phyloP scores from a whole-genome alignment of 2,888 invertebrate genomes.

The Apotomis turbidana region DNA sequence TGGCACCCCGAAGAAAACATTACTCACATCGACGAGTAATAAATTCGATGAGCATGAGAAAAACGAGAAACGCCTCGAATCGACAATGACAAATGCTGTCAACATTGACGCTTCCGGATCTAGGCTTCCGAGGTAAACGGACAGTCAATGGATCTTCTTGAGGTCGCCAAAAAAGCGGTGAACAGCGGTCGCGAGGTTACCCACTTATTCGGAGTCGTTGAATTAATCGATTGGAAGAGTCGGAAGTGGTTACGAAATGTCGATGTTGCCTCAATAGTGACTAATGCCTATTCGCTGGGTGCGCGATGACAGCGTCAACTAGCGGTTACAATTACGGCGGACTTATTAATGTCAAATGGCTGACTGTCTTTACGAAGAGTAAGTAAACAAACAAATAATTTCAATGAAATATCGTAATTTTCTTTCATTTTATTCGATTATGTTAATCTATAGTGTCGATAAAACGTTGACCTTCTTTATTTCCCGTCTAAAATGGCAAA shows the following conservation, averaged over 20 bases:
- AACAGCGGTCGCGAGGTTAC: slow-evolving; percentile 38
- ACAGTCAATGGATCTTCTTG: slow-evolving; percentile 43
- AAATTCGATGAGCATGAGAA: slow-evolving; percentile 36
- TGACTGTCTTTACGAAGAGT: too few species aligned
- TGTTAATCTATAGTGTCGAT: too few species aligned
- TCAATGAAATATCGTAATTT: too few species aligned
- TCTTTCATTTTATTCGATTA: too few species aligned
- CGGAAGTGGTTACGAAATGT: slow-evolving; percentile 27
- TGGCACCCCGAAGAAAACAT: slow-evolving; percentile 12
- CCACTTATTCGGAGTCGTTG: slow-evolving; percentile 26
- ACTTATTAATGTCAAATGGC: too few species aligned
- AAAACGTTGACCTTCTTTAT: too few species aligned
- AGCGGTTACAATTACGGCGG: too few species aligned
- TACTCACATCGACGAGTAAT: slow-evolving; percentile 14
- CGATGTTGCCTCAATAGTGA: slow-evolving; percentile 4
- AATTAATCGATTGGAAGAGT: slow-evolving; percentile 23
- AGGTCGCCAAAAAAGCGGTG: slow-evolving; percentile 33
- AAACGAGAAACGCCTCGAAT: slow-evolving; percentile 41
- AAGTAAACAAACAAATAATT: too few species aligned
- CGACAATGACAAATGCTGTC: slow-evolving; percentile 45
- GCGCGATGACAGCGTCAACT: too few species aligned
- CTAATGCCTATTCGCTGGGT: background rate
- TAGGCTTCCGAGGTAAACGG: slow-evolving; percentile 46
- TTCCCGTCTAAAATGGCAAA: too few species aligned
- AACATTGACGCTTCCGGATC: slow-evolving; percentile 36